A percentile compares a stretch with the other conserved stretches of the same genome.
phyloP scores from a whole-genome alignment of 2,888 invertebrate species.

The Atethmia centrago region DNA sequence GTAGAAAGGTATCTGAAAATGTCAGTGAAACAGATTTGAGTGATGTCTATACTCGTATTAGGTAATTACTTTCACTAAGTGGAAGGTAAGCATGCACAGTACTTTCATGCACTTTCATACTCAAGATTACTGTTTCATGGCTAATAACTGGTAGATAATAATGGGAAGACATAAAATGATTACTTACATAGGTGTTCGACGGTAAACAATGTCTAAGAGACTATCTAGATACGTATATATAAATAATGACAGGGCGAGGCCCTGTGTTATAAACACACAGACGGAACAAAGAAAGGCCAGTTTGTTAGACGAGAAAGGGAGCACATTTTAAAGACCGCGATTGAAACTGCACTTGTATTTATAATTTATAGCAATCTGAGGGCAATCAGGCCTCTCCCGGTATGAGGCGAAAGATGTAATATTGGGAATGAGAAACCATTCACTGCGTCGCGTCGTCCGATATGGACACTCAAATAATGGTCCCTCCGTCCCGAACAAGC shows the following conservation, averaged over 20 bases:
- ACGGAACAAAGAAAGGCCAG: constrained; percentile 88
- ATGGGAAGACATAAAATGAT: constrained; percentile 66
- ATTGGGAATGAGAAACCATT: constrained; percentile 84
- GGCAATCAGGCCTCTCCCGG: constrained; percentile 86
- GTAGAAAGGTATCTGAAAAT: constrained; percentile 60
- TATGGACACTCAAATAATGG: constrained; percentile 77
- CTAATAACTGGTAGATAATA: constrained; percentile 64
- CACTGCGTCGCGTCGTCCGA: constrained; percentile 76
- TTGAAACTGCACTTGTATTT: constrained; percentile 86
- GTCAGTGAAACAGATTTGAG: constrained; percentile 65
- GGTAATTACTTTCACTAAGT: constrained; percentile 70
- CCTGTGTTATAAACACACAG: constrained; percentile 74
- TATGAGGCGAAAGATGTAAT: constrained; percentile 85
- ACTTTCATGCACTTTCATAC: constrained; percentile 70
- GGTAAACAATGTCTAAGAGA: constrained; percentile 64
- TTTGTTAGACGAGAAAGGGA: constrained; percentile 88
- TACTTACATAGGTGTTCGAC: constrained; percentile 61
- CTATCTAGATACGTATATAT: constrained; percentile 64
- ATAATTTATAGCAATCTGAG: constrained; percentile 89
- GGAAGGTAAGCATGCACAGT: constrained; percentile 62
- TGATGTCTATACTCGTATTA: constrained; percentile 66
- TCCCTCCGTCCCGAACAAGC: constrained; percentile 66
- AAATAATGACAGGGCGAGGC: constrained; percentile 77
- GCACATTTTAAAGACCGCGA: constrained; percentile 87
- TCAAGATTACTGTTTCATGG: constrained; percentile 66